These are phyloP conservation scores for Bombus polaris DNA, from an alignment of 1,140 invertebrate genomes.

Conservation along the genomic window DNA sequence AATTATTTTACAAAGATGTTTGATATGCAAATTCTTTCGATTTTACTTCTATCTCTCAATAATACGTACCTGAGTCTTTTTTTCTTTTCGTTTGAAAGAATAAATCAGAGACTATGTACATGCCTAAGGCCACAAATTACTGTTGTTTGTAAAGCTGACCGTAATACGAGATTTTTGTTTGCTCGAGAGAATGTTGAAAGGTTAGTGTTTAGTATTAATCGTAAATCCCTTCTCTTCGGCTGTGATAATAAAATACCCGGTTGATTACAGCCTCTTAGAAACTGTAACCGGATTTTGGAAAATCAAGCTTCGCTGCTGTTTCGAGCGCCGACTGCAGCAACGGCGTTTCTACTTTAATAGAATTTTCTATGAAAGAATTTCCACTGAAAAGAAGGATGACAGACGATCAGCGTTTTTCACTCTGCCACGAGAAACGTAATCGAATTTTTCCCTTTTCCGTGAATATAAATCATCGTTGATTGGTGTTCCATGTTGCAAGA, in stretches of 20 bases:
- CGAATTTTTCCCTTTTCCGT: neutral
- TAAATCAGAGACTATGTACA: no score
- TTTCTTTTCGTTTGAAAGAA: no score
- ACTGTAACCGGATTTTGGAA: neutral
- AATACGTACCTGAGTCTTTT: no score
- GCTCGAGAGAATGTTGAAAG: neutral
- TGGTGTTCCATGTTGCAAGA: no score
- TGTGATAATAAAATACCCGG: neutral
- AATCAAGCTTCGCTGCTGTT: neutral
- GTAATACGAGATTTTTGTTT: no score
- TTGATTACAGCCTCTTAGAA: neutral
- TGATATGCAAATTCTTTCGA: no score
- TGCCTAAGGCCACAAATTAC: neutral
- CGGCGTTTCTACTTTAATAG: neutral
- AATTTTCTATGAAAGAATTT: neutral
- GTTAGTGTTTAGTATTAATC: neutral
- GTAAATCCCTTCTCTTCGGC: neutral
- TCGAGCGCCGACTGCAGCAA: neutral
- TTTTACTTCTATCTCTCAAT: no score
- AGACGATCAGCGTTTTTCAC: neutral
- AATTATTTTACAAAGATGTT: no score
- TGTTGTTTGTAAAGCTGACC: neutral
- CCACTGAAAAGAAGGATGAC: neutral
- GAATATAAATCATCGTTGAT: neutral
- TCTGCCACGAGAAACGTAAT: neutral